Percentiles rank a stretch among this genome's conserved stretches.
Conservation (phyloP, 2,113 vertebrate genomes). For the Dipodomys spectabilis region DNA sequence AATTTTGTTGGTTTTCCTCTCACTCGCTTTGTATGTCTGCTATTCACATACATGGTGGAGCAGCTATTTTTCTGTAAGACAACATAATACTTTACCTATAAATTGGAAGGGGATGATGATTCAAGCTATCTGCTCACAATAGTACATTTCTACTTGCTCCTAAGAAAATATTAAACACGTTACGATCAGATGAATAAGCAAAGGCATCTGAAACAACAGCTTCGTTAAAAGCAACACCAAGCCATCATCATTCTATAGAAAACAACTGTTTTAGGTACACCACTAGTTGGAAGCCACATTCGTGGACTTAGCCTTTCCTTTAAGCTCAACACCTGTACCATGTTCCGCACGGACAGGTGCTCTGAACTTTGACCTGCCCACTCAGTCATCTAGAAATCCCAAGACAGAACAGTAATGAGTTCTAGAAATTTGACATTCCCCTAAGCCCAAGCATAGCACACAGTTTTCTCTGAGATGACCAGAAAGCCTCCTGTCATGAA, state of each 20-base stretch:
- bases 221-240: neutral
- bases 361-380: neutral
- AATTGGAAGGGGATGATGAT: neutral
- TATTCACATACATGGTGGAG: neutral
- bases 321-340: neutral
- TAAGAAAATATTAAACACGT: neutral
- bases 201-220: neutral
- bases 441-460: too few relatives aligned
- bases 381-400: neutral
- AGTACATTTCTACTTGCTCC: conserved; percentile 20
- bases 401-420: rapidly evolving
- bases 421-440: too few relatives aligned
- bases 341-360: rapidly evolving
- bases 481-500: neutral
- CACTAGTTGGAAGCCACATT: neutral
- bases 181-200: conserved; percentile 17
- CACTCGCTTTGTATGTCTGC: neutral
- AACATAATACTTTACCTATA: neutral
- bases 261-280: neutral
- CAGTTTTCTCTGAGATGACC: neutral
- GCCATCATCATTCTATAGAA: neutral
- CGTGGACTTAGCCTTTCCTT: neutral
- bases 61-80: neutral
- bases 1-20: neutral
- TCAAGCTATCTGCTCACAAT: neutral